Evolutionary conservation across 2,888 invertebrate genomes (phyloP), one percentile per base, ranked within the genome.

Genomic region (Galerucella nymphaeae): DNA sequence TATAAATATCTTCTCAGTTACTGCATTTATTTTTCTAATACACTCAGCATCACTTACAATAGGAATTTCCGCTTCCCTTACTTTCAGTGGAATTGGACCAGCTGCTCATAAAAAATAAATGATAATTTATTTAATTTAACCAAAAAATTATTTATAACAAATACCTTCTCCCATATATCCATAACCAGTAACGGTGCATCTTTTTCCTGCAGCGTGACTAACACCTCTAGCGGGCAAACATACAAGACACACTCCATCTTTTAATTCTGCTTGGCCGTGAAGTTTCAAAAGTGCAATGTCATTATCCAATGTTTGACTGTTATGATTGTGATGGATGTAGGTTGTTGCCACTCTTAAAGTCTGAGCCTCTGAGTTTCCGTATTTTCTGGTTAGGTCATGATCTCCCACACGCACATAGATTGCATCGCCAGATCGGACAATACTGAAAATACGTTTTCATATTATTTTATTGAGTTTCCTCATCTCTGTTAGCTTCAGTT

Each of bases 271-370:
- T 85, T 96, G 96, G 0, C 96, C 95, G 76, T 95, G 94, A 23
- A 97, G 89, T 85, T 96, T 96, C 13, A 98, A 88, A 74, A 98
- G 85, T 1, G 98, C 98, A 76, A 98, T 96, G 82, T 98, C 97
- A 82, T 98, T 97, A 85, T 96, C 97, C 78, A 97, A 87, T 1
- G 97, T 97, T 86, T 96, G 96, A 80, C 96, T 95, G 87, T 97
- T 97, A 88, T 97, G 97, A 87, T 97, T 97, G 86, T 97, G 97
- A 83, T 97, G 97, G 75, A 97, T 97, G 86, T 97, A 97, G 0
- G 96, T 96, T 67, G 97, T 97, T 68, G 96, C 95, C 2, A 97
- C 96, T 16, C 96, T 89, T 20, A 96, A 88, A 0, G 96, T 96
- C 87, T 96, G 96, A 0, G 96, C 96, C 11, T 96, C 96, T 0